Conservation (phyloP, 2,113 vertebrate genomes). For the Prolemur simus region DNA sequence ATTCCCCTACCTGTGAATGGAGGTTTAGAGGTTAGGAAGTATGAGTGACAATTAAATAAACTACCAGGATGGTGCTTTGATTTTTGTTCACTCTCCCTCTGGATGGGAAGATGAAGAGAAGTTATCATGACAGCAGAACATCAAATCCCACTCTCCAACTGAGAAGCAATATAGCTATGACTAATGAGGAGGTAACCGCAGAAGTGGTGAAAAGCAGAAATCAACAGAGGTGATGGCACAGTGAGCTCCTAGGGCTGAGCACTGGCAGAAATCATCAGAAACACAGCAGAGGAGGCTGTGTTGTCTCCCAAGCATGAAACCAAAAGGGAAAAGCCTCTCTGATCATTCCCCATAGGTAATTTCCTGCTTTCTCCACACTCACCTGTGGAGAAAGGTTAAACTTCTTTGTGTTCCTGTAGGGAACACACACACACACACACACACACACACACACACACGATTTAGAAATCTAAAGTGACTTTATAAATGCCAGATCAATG, state of each 20-base stretch:
- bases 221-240: not conserved
- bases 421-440: not conserved
- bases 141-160: not conserved
- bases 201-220: not conserved
- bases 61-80: not conserved
- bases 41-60: not conserved
- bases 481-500: not conserved
- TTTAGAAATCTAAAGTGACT: not conserved
- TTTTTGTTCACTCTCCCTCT: not conserved
- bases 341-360: not conserved
- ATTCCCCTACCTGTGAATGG: not conserved
- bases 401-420: not conserved
- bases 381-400: not conserved
- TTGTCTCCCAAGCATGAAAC: not conserved
- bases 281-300: not conserved
- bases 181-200: not conserved
- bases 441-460: rapidly evolving
- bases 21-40: not conserved
- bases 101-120: not conserved
- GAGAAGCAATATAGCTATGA: not conserved
- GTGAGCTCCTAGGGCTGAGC: not conserved
- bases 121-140: not conserved
- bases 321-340: not conserved
- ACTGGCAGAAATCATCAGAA: not conserved
- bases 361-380: not conserved